Evolutionary conservation across 1,140 invertebrate genomes (phyloP).

Genomic region (Micrasema minimum): DNA sequence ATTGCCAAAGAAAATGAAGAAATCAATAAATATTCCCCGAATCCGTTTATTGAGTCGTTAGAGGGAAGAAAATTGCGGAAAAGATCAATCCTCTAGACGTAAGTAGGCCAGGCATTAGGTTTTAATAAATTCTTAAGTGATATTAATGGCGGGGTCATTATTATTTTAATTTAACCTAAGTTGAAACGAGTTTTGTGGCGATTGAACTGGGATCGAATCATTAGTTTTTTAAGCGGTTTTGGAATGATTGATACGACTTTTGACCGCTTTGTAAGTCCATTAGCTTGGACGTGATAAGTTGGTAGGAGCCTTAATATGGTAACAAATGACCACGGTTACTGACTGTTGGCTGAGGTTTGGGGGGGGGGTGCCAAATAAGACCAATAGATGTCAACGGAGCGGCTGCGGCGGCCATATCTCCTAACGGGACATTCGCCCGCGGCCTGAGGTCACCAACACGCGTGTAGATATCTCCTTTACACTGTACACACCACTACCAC

Average conservation of each 20-base stretch:
- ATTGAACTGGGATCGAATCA: not conserved
- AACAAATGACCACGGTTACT: too few species aligned
- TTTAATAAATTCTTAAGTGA: not conserved
- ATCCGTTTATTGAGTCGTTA: constrained; percentile 44
- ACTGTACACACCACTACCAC: not conserved
- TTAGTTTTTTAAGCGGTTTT: constrained; percentile 2
- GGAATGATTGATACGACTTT: constrained; percentile 2
- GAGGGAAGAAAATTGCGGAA: constrained; percentile 16
- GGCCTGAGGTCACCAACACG: constrained; percentile 13
- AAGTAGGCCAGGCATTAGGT: not conserved
- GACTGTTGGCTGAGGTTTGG: too few species aligned
- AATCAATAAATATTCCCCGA: constrained; percentile 7
- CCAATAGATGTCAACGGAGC: constrained; percentile 27
- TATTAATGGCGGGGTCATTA: too few species aligned
- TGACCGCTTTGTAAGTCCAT: not conserved
- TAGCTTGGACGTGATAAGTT: too few species aligned
- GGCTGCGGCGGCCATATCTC: not conserved
- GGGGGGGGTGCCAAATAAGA: constrained; percentile 11
- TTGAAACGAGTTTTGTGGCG: too few species aligned
- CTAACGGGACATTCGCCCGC: constrained; percentile 18
- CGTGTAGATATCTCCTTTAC: too few species aligned
- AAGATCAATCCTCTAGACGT: not conserved
- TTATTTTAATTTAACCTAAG: too few species aligned
- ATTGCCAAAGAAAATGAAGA: constrained; percentile 12
- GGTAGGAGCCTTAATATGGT: too few species aligned